phyloP scores from a whole-genome alignment of 2,888 invertebrate species.

The Mystacides longicornis region DNA sequence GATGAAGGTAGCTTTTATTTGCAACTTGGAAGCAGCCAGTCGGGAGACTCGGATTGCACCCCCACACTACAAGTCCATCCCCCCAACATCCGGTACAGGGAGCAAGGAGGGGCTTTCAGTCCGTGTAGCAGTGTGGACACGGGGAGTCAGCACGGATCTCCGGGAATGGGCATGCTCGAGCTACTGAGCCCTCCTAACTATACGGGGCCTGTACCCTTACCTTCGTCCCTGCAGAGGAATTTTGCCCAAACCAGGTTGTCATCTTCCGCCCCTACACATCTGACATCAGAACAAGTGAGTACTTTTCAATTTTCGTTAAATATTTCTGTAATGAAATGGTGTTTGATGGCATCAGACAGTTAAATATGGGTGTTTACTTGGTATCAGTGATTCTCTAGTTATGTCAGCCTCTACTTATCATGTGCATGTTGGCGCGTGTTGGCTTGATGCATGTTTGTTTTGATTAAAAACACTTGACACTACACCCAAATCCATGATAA shows the following conservation, averaged over 20 bases:
- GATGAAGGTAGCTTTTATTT: conserved; percentile 57
- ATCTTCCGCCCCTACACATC: conserved; percentile 81
- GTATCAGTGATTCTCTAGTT: too few relatives aligned
- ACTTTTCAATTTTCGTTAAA: too few relatives aligned
- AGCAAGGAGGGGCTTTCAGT: conserved; percentile 49
- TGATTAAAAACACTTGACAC: too few relatives aligned
- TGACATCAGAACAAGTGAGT: conserved; percentile 61
- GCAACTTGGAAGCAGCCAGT: conserved; percentile 46
- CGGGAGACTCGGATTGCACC: conserved; percentile 32
- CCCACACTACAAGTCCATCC: conserved; percentile 32
- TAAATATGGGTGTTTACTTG: too few relatives aligned
- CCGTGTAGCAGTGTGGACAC: conserved; percentile 55
- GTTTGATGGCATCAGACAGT: too few relatives aligned
- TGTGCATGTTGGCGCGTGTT: too few relatives aligned
- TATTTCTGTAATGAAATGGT: too few relatives aligned
- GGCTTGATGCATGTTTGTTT: too few relatives aligned
- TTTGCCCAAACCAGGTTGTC: conserved; percentile 61
- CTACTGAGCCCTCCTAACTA: conserved; percentile 52
- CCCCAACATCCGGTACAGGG: conserved; percentile 33
- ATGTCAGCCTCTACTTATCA: too few relatives aligned
- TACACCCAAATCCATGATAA: too few relatives aligned
- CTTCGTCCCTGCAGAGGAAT: conserved; percentile 39
- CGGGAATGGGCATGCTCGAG: conserved; percentile 50
- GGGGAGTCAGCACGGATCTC: conserved; percentile 36
- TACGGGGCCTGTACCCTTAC: conserved; percentile 46